Base-by-base conservation (phyloP, 2,797 vertebrate genomes). In the Anniella stebbinsi region DNA sequence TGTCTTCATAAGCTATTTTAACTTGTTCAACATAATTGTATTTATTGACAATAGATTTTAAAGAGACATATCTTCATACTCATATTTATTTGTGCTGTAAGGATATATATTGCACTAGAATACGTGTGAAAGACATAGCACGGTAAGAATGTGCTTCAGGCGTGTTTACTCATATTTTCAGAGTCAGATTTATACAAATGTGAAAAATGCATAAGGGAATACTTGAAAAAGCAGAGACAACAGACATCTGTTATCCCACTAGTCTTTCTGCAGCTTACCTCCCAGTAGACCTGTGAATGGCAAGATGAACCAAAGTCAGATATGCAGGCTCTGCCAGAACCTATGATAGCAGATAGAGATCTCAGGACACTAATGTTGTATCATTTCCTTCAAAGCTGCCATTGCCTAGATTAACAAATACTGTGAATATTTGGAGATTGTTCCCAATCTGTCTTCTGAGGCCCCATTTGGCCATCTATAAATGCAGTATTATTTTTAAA, bases 1-100 rank as follows among this genome's bases (percentile, higher is more conserved):
- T 88, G 78, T 93, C 93, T 91, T 95, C 84, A 93, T 89, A 94
- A 87, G 89, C 93, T 84, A n/a, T 93, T 95, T 95, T 91, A 95
- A 93, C 78, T 95, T 95, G 92, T 94, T 94, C 92, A 91, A 91
- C 86, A 36, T 81, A 83, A 88, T 91, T 92, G 18, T 94, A 95
- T 96, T 96, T 96, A 91, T 91, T 92, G 92, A 88, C 83, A 87
- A 83, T 91, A 60, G 72, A 84, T 95, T 94, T 95, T 93, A 38
- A 94, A 89, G 73, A 95, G 87, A 69, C 90, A 86, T 87, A 38
- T 72, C 88, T 94, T 94, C 95, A 77, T 95, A 90, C 93, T 95
- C 90, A 87, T 92, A 88, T 88, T 84, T 86, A 91, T 91, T 89
- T 84, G 38, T 75, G 82, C 93, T 93, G 63, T 86, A 92, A 88